Base-by-base conservation (phyloP, 2,888 invertebrate species). In the Sesia bembeciformis region DNA sequence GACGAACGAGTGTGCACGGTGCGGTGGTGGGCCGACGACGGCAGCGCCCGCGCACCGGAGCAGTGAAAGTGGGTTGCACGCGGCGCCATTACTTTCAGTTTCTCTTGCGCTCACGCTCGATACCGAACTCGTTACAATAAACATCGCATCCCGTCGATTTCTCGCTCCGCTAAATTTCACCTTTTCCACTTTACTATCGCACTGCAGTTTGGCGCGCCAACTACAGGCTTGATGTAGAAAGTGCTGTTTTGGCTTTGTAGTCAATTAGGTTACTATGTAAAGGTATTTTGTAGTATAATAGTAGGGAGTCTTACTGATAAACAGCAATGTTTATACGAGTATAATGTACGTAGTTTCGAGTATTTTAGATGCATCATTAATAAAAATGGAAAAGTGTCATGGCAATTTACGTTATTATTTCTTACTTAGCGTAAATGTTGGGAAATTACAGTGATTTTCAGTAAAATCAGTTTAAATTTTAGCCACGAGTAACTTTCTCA, bases 1-100 rank as follows among this genome's bases (percentile, higher is more conserved):
- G 23, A 23, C 23, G 23, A 23, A 23, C 2, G 23, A 23, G 23
- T 1, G 23, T 6, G 52, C 49, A 49, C 52, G 52, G 46, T 58
- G 59, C 56, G 56, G 60, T 52, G 57, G 58, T 53, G 55, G 58
- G 56, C 50, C 40, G 60, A 53, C 53, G 55, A 52, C 56, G 61
- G 62, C 59, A 58, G 72, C 71, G 68, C 69, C 66, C 62, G 78
- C 74, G 76, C 76, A 73, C 67, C 70, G 64, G 66, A 76, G 66
- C 79, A 88, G 88, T 88, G 88, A 89, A 89, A 89, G 88, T 89
- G 87, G 88, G 88, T 87, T 88, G 88, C 78, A 79, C 81, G 81
- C 84, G 81, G 78, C 82, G 83, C 81, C 79, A 84, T 86, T 82
- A 88, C 88, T 88, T 88, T 88, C 87, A 80, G 81, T 89, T 88